Conservation (phyloP, 2,888 invertebrate genomes). For the Meandrusa payeni region DNA sequence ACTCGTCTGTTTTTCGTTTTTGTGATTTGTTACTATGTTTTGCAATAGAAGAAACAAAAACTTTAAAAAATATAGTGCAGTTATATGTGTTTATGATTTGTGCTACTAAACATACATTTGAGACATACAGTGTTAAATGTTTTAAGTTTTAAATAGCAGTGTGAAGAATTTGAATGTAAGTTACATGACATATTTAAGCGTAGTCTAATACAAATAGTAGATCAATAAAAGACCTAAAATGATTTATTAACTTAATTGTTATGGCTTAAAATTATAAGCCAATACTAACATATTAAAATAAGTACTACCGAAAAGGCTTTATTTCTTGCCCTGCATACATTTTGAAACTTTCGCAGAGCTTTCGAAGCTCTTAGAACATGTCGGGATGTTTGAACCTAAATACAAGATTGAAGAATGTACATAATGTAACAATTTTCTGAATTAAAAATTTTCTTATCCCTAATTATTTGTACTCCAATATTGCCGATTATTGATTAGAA, state of each 20-base stretch:
- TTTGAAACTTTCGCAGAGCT: constrained; percentile 6
- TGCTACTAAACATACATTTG: constrained; percentile 13
- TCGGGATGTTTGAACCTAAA: neutral
- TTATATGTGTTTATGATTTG: constrained; percentile 29
- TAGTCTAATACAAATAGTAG: constrained; percentile 48
- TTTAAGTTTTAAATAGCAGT: constrained; percentile 17
- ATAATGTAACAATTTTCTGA: no score
- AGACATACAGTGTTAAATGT: constrained; percentile 16
- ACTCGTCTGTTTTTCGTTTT: constrained; percentile 27
- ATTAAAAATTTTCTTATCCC: no score
- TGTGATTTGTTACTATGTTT: constrained; percentile 43
- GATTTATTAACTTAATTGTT: constrained; percentile 34
- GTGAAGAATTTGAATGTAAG: constrained; percentile 32
- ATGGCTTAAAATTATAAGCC: no score
- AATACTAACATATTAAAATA: no score
- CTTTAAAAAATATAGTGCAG: constrained; percentile 30
- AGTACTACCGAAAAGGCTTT: neutral
- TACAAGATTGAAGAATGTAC: no score
- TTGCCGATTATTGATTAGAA: no score
- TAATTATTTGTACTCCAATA: no score
- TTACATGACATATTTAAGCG: constrained; percentile 33
- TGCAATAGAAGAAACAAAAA: constrained; percentile 39
- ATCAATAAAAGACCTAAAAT: constrained; percentile 67
- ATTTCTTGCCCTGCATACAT: constrained; percentile 27
- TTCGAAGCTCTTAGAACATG: constrained; percentile 7